Evolutionary conservation across 1,140 invertebrate genomes (phyloP), one percentile per base, ranked within the genome.

Genomic region (Dinoponera quadriceps): DNA sequence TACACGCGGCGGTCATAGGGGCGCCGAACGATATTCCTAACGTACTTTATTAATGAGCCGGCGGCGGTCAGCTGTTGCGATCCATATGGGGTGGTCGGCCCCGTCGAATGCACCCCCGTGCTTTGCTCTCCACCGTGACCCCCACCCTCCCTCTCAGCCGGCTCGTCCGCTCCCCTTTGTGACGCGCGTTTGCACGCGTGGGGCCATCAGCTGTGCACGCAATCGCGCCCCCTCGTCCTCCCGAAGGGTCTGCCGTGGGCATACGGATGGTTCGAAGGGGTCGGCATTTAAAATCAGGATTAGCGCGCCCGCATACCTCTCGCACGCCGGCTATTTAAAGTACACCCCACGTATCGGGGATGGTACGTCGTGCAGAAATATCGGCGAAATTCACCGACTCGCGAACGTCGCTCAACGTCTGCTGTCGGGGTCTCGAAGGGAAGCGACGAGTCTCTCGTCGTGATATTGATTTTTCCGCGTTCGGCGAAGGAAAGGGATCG

Each of bases 21-120:
- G 87, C 71, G 71, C 60, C 72, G 68, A 81, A 60, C 75, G 87
- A 89, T 89, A 90, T 90, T 91, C 62, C 84, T 91, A 94, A 94
- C 93, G 93, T 93, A 94, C 88, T 91, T 93, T 94, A 93, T 93
- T 94, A 94, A 94, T 93, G 93, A 94, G 93, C 72, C 69, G 54
- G 75, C 38, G 7, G 85, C 86, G 89, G 92, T 94, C 93, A 94
- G 93, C 93, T 94, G 93, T 94, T 92, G 60, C 81, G 66, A 83
- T 88, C 88, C 90, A 92, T 92, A 92, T 91, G 89, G 91, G 90
- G 88, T 88, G 88, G 88, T 71, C 25, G 27, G 33, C 54, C 69
- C 22, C 82, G 38, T 27, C 29, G 54, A 74, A 59, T 60, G 77
- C 84, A 82, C 82, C 84, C 87, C 86, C 86, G 72, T 85, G 22